Conservation (phyloP, 2,888 invertebrate genomes). For the Oligia latruncula region DNA sequence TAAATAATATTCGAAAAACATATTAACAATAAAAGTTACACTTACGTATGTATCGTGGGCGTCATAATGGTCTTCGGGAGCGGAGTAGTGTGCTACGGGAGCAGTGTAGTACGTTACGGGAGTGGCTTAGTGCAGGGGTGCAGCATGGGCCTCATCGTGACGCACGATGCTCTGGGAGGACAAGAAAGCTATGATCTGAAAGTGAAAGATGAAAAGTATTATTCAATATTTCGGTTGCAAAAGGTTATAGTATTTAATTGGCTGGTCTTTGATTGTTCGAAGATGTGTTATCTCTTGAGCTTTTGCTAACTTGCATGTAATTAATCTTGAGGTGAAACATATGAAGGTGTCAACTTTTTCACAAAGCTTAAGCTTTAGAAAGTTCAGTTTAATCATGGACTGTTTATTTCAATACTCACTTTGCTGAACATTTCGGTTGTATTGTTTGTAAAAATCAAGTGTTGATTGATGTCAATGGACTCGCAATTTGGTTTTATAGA, state of each 20-base stretch:
- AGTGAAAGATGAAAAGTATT: background rate
- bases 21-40: background rate
- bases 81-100: constrained; percentile 68
- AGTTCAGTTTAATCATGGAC: too few relatives aligned
- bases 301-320: too few relatives aligned
- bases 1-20: background rate
- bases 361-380: background rate
- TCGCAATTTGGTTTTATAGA: constrained; percentile 66
- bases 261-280: too few relatives aligned
- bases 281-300: too few relatives aligned
- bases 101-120: constrained; percentile 68
- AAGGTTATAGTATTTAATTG: too few relatives aligned
- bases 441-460: constrained; percentile 55
- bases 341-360: too few relatives aligned
- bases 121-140: constrained; percentile 61
- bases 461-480: constrained; percentile 67
- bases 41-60: constrained; percentile 72
- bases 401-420: constrained; percentile 61
- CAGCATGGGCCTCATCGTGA: constrained; percentile 62
- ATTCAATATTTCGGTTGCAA: too few relatives aligned
- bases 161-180: constrained; percentile 63
- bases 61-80: constrained; percentile 66
- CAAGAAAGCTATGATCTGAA: constrained; percentile 59
- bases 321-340: too few relatives aligned
- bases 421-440: constrained; percentile 71